phyloP scores from a whole-genome alignment of 1,140 invertebrate genomes.

The Nasonia longicornis region DNA sequence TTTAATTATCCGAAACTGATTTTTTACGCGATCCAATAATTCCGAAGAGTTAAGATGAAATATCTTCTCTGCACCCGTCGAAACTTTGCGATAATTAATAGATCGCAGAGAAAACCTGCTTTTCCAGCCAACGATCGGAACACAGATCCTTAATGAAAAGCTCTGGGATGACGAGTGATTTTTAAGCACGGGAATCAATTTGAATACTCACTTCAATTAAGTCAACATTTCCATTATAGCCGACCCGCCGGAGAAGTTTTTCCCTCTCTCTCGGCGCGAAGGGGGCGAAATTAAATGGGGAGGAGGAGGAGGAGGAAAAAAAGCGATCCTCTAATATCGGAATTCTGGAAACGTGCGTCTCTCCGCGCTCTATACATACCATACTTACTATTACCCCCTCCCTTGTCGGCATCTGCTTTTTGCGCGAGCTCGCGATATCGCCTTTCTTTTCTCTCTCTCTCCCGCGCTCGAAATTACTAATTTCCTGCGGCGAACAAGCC shows the following conservation, averaged over 20 bases:
- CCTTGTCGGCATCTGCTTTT: constrained; percentile 34
- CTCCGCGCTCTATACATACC: neutral
- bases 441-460: constrained; percentile 26
- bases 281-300: constrained; percentile 24
- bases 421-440: constrained; percentile 36
- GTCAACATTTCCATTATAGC: constrained; percentile 31
- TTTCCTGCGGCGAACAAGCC: constrained; percentile 56
- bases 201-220: constrained; percentile 31
- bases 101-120: neutral
- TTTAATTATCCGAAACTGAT: too few relatives aligned
- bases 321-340: constrained; percentile 40
- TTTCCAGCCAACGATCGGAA: neutral
- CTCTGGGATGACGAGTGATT: neutral
- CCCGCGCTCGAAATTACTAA: constrained; percentile 55
- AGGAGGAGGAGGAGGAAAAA: neutral
- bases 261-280: neutral
- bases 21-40: too few relatives aligned
- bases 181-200: constrained; percentile 40
- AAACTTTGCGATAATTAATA: too few relatives aligned
- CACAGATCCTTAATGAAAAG: neutral
- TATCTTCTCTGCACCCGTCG: too few relatives aligned
- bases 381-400: neutral
- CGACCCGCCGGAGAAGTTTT: neutral
- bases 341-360: constrained; percentile 33
- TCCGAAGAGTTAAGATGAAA: too few relatives aligned